Conservation (phyloP, 2,113 vertebrate species). For the Tachysurus fulvidraco region DNA sequence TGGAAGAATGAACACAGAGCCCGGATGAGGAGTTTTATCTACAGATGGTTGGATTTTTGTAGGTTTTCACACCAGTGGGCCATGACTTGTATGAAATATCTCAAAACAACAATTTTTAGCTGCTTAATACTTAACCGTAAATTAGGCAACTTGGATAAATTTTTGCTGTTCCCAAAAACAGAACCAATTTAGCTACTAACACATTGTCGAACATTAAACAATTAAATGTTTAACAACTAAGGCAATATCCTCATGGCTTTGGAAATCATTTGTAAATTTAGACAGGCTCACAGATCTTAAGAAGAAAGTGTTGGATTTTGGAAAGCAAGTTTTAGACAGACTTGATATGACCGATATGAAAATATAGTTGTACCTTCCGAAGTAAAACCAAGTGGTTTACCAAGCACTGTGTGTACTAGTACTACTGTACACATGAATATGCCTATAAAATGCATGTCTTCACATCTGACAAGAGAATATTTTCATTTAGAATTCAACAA, state of each 20-base stretch:
- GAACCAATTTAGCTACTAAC: not conserved
- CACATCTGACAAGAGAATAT: not conserved
- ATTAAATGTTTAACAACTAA: no score
- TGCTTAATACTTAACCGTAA: not conserved
- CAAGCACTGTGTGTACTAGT: not conserved
- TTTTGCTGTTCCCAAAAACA: not conserved
- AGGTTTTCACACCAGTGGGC: no score
- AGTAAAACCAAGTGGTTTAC: not conserved
- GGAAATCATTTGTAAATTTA: not conserved
- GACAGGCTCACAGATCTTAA: not conserved
- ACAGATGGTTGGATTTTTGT: constrained; percentile 8
- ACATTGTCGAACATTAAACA: not conserved
- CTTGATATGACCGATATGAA: not conserved
- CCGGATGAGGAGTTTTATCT: constrained; percentile 1
- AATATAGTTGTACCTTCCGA: not conserved
- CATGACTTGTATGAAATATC: not conserved
- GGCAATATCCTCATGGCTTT: no score
- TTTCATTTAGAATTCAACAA: not conserved
- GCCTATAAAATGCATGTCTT: not conserved
- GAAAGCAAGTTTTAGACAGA: no score
- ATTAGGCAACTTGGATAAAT: no score
- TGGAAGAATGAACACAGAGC: constrained; percentile 29
- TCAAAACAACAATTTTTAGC: not conserved
- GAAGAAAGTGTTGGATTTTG: not conserved
- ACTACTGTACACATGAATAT: not conserved